Conservation (phyloP, 2,888 invertebrate species). For the Campoplex capitator region DNA sequence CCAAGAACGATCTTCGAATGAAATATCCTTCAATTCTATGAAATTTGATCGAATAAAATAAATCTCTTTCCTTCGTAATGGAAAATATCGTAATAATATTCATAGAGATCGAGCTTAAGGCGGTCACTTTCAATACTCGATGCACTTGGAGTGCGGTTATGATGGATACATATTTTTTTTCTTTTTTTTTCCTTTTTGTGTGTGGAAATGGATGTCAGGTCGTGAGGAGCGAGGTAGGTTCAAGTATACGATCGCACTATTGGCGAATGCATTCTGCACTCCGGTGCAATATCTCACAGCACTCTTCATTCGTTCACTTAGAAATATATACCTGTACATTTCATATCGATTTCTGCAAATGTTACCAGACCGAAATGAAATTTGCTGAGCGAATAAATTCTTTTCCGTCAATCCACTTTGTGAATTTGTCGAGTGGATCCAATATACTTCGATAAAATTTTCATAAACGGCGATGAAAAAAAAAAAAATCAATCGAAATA, state of each 20-base stretch:
- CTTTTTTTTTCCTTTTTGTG: neutral
- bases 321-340: conserved; percentile 11
- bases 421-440: conserved; percentile 1
- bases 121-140: conserved; percentile 32
- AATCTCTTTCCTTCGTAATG: conserved; percentile 4
- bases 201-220: conserved; percentile 37
- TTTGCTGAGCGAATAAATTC: conserved; percentile 8
- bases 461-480: neutral
- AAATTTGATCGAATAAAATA: neutral
- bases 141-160: conserved; percentile 35
- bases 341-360: conserved; percentile 41
- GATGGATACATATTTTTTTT: conserved; percentile 15
- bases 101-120: conserved; percentile 12
- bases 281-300: conserved; percentile 53
- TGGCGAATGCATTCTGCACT: conserved; percentile 47
- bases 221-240: conserved; percentile 22
- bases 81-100: conserved; percentile 1
- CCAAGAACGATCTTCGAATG: neutral
- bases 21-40: neutral
- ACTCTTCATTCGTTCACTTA: conserved; percentile 18
- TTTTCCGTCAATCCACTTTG: conserved; percentile 28
- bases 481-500: neutral
- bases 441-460: conserved; percentile 12
- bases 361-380: conserved; percentile 22
- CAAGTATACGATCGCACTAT: conserved; percentile 46